A percentile compares a stretch with the other conserved stretches of the same genome.
Evolutionary conservation across 2,797 vertebrate species (phyloP).

Genomic region (Neosilurus mollespiculum): DNA sequence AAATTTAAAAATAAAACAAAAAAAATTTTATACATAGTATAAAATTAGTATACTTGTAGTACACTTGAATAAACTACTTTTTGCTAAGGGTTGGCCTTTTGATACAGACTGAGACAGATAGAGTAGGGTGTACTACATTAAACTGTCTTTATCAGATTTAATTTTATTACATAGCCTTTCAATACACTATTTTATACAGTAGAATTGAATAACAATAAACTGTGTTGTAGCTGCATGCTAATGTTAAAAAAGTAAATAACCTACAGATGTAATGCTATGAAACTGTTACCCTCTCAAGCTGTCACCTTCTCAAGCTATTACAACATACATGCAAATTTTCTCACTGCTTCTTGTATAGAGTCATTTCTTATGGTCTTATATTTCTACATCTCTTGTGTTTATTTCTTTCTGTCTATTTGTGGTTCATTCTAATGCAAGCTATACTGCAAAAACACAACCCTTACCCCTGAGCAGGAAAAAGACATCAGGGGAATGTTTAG

Average conservation of each 20-base stretch:
- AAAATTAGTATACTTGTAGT: too few relatives aligned
- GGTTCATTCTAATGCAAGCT: slow-evolving; percentile 45
- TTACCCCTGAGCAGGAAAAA: slow-evolving; percentile 34
- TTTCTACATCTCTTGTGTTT: slow-evolving; percentile 43
- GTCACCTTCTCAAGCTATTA: background rate
- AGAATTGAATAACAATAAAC: background rate
- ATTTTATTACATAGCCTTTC: background rate
- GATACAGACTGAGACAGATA: background rate
- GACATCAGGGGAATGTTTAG: slow-evolving; percentile 53
- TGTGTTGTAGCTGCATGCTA: background rate
- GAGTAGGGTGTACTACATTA: background rate
- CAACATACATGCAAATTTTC: slow-evolving; percentile 26
- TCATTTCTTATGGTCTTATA: slow-evolving; percentile 8
- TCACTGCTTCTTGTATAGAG: slow-evolving; percentile 23
- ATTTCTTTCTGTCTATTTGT: slow-evolving; percentile 52
- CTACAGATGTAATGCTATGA: background rate
- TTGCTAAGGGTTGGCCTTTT: background rate
- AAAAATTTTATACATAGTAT: too few relatives aligned
- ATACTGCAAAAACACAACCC: slow-evolving; percentile 54
- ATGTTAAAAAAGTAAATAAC: background rate
- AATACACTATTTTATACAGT: background rate
- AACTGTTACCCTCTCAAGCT: background rate
- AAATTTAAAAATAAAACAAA: too few relatives aligned
- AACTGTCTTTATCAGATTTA: background rate
- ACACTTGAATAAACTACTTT: too few relatives aligned